phyloP scores from a whole-genome alignment of 1,140 invertebrate genomes.

The Drosophila sturtevanti region DNA sequence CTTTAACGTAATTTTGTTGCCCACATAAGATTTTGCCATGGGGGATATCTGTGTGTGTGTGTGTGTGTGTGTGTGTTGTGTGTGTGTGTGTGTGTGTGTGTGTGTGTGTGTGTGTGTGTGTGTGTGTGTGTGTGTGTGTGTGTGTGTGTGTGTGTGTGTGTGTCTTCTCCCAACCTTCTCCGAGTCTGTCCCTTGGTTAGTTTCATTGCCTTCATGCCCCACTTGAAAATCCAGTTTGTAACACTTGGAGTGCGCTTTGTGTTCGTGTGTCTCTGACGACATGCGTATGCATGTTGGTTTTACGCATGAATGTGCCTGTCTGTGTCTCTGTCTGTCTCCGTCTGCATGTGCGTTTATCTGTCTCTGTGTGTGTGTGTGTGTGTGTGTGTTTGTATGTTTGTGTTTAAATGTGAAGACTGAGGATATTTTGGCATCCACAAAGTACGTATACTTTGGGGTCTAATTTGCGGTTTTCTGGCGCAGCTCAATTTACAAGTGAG shows the following conservation, averaged over 20 bases:
- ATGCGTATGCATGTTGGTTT: conserved; percentile 52
- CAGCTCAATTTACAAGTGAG: conserved; percentile 80
- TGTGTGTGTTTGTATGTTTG: conserved; percentile 17
- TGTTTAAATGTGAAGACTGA: conserved; percentile 23
- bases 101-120: not conserved
- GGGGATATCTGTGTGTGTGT: not conserved
- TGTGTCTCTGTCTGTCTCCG: not conserved
- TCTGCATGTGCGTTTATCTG: not conserved
- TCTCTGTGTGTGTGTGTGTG: conserved; percentile 34
- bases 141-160: not conserved
- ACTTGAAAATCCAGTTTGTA: conserved; percentile 31
- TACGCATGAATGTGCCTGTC: conserved; percentile 57
- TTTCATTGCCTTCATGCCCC: not conserved
- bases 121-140: not conserved
- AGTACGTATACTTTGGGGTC: conserved; percentile 79
- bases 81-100: not conserved
- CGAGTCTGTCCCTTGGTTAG: not conserved
- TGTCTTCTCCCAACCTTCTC: not conserved
- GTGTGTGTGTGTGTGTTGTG: not conserved
- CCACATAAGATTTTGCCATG: not conserved
- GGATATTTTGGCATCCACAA: conserved; percentile 72
- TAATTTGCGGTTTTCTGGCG: conserved; percentile 76
- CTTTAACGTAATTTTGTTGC: not conserved
- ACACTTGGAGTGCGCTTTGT: conserved; percentile 31
- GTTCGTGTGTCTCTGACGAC: conserved; percentile 14